phyloP scores from a whole-genome alignment of 30 jellyfish, hydroid and myxozoan species.

The Rhopilema esculentum region DNA sequence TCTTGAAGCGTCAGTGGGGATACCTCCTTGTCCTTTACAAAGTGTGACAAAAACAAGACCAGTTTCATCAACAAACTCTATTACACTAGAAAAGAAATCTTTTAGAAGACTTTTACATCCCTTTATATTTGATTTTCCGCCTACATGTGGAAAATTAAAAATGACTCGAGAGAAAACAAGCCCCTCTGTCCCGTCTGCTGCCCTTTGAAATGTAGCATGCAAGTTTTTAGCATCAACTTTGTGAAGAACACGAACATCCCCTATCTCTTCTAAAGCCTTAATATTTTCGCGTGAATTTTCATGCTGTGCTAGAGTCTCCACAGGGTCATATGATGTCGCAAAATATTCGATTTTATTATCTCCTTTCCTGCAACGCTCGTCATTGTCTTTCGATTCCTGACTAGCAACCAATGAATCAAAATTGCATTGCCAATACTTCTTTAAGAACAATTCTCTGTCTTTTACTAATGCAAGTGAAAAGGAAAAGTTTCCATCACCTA shows the following conservation, averaged over 20 bases:
- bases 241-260: constrained; percentile 67
- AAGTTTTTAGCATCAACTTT: constrained; percentile 88
- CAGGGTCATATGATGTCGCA: constrained; percentile 84
- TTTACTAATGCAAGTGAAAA: constrained; percentile 67
- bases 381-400: not conserved
- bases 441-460: not conserved
- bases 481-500: constrained; percentile 98
- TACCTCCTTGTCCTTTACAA: constrained; percentile 98
- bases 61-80: constrained; percentile 29
- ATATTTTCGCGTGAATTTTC: constrained; percentile 56
- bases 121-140: constrained; percentile 90
- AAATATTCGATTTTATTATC: not conserved
- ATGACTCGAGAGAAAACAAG: constrained; percentile 50
- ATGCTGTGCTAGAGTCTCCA: constrained; percentile 55
- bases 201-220: not conserved
- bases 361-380: not conserved
- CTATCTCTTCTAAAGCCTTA: not conserved
- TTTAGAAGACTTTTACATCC: constrained; percentile 73
- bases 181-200: not conserved
- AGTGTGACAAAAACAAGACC: constrained; percentile 77
- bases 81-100: constrained; percentile 73
- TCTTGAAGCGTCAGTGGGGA: constrained; percentile 80
- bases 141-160: constrained; percentile 96
- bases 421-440: not conserved
- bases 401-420: not conserved